Conservation (phyloP, 1,140 invertebrate genomes). For the Zaprionus africanus region DNA sequence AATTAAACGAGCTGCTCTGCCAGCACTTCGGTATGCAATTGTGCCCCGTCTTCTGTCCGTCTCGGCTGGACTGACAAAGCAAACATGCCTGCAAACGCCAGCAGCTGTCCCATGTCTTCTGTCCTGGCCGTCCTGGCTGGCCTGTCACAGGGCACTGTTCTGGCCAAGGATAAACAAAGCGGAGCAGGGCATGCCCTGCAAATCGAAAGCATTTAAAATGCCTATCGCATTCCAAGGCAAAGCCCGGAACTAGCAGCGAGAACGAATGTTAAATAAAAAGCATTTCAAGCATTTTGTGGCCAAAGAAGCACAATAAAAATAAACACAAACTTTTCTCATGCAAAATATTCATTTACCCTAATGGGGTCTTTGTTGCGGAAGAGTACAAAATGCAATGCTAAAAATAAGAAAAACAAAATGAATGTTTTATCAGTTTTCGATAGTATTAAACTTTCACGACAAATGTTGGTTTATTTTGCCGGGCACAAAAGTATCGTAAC, state of each 20-base stretch:
- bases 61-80: constrained; percentile 44
- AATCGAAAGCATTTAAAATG: constrained; percentile 71
- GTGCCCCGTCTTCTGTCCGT: not conserved
- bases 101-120: constrained; percentile 43
- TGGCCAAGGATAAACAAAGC: constrained; percentile 33
- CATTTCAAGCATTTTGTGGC: constrained; percentile 60
- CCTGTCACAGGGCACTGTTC: constrained; percentile 30
- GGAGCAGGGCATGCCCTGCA: constrained; percentile 28
- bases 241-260: constrained; percentile 23
- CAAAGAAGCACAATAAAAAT: constrained; percentile 9
- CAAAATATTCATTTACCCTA: constrained; percentile 47
- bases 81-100: constrained; percentile 63
- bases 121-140: not conserved
- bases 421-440: constrained; percentile 25
- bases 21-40: constrained; percentile 20
- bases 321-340: constrained; percentile 40
- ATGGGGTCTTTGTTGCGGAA: constrained; percentile 61
- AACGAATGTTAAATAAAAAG: constrained; percentile 56
- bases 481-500: constrained; percentile 16
- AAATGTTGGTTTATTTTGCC: constrained; percentile 11
- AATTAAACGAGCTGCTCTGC: constrained; percentile 59
- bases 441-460: constrained; percentile 2
- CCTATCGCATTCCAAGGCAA: constrained; percentile 61
- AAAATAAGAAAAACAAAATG: constrained; percentile 12
- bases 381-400: constrained; percentile 23